A percentile compares a stretch with the other conserved stretches of the same genome.
Conservation (phyloP, 2,888 invertebrate genomes). For the Alcis repandata region DNA sequence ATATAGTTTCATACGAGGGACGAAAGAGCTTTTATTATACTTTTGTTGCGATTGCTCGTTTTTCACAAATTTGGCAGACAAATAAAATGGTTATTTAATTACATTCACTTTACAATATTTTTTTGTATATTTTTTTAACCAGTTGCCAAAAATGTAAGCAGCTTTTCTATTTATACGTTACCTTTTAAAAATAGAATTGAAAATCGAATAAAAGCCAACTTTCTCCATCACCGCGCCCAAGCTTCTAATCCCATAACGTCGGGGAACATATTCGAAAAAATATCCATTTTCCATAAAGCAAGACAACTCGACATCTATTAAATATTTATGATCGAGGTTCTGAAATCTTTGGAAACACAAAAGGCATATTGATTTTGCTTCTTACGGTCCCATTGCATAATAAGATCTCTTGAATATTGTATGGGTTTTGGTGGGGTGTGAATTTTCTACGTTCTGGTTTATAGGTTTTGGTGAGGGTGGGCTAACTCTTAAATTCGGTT, state of each 20-base stretch:
- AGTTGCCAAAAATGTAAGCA: not conserved
- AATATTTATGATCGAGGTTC: constrained; percentile 77
- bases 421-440: constrained; percentile 57
- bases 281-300: constrained; percentile 45
- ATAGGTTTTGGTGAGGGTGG: constrained; percentile 28
- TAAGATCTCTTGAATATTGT: constrained; percentile 78
- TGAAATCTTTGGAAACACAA: constrained; percentile 68
- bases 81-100: no score
- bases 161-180: not conserved
- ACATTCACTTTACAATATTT: no score
- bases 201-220: constrained; percentile 34
- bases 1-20: not conserved
- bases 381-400: constrained; percentile 77
- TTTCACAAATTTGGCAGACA: no score
- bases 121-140: not conserved
- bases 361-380: constrained; percentile 80
- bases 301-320: constrained; percentile 65
- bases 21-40: no score
- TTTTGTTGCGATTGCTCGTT: no score
- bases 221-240: constrained; percentile 42
- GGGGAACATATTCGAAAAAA: constrained; percentile 45
- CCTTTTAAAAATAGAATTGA: constrained; percentile 22
- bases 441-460: constrained; percentile 40
- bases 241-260: constrained; percentile 47
- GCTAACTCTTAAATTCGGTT: constrained; percentile 7